phyloP scores from a whole-genome alignment of 2,113 vertebrate genomes.

The Sciurus niger region DNA sequence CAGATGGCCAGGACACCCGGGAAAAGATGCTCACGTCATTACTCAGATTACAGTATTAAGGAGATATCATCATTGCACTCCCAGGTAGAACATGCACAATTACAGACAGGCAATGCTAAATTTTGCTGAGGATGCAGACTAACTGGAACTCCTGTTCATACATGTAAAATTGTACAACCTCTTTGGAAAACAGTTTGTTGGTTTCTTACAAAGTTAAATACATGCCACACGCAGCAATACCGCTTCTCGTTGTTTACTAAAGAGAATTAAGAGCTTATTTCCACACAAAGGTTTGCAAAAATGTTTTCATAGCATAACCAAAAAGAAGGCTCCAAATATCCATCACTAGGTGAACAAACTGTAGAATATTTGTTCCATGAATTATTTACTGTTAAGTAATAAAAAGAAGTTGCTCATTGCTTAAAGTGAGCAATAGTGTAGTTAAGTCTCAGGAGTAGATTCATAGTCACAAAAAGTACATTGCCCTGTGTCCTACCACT shows the following conservation, averaged over 20 bases:
- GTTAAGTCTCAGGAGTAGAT: neutral
- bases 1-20: neutral
- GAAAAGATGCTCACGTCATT: neutral
- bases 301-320: neutral
- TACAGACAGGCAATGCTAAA: neutral
- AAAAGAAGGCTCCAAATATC: neutral
- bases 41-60: neutral
- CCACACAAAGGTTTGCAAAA: neutral
- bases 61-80: neutral
- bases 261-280: constrained; percentile 2
- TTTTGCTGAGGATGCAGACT: neutral
- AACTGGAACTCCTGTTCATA: neutral
- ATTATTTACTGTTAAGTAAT: neutral
- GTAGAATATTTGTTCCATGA: neutral
- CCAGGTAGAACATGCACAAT: neutral
- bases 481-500: neutral
- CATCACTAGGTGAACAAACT: neutral
- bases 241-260: neutral
- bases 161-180: neutral
- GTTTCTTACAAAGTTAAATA: neutral
- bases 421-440: neutral
- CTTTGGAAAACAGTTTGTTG: neutral
- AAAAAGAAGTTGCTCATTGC: neutral
- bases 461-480: neutral
- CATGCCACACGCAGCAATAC: neutral